These are phyloP conservation scores for Probaryconus sp. DNA, from an alignment of 1,140 invertebrate species.

Conservation along the genomic window DNA sequence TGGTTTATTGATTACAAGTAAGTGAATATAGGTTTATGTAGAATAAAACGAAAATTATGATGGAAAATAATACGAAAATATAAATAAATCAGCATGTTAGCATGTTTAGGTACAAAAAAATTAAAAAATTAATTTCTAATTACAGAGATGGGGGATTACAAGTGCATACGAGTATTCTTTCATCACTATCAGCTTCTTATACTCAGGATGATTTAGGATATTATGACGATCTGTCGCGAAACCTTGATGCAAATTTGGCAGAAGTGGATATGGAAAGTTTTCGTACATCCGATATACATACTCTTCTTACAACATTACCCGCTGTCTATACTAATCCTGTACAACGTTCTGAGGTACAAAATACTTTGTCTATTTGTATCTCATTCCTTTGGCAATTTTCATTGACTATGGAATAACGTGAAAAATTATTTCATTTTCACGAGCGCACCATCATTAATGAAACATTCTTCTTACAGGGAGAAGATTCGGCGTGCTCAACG, in stretches of 20 bases:
- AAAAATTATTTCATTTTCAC: no score
- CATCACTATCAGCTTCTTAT: conserved; percentile 88
- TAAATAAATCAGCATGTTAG: no score
- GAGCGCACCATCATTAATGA: not conserved
- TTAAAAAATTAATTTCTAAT: conserved; percentile 69
- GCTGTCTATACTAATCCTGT: conserved; percentile 82
- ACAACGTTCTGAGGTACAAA: conserved; percentile 75
- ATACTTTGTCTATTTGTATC: conserved; percentile 6
- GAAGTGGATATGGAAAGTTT: conserved; percentile 97
- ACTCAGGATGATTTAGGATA: conserved; percentile 86
- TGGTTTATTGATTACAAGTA: conserved; percentile 93
- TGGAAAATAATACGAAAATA: no score
- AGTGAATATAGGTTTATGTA: no score
- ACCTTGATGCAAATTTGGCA: conserved; percentile 94
- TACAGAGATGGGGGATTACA: conserved; percentile 87
- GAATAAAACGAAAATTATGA: no score
- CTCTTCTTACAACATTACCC: conserved; percentile 87
- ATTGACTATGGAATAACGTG: no score
- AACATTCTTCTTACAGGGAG: conserved; percentile 81
- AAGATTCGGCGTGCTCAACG: conserved; percentile 85
- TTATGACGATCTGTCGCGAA: conserved; percentile 91
- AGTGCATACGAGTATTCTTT: conserved; percentile 88
- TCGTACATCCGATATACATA: conserved; percentile 93
- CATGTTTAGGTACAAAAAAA: not conserved
- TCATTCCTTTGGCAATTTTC: not conserved